Evolutionary conservation across 2,797 vertebrate species (phyloP).

Genomic region (Amphiprion clarkii): DNA sequence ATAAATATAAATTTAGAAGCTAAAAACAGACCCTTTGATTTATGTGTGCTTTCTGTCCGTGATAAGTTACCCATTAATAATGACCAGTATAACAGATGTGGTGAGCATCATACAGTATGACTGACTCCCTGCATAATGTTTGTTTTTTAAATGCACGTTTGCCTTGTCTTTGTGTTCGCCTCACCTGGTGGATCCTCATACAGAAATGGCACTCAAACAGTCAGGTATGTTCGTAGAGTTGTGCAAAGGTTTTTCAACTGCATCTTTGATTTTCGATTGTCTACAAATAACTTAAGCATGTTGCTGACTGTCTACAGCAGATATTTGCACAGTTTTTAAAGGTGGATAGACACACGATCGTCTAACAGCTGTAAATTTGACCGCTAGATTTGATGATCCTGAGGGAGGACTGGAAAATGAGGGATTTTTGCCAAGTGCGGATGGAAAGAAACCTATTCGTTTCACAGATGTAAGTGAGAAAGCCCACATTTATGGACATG

Average conservation of each 20-base stretch:
- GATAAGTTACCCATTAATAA: constrained; percentile 17
- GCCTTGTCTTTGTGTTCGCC: constrained; percentile 74
- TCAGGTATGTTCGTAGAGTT: constrained; percentile 78
- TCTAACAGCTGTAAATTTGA: constrained; percentile 17
- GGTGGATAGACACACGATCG: background rate
- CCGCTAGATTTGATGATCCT: constrained; percentile 88
- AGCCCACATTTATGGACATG: background rate
- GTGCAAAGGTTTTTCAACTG: background rate
- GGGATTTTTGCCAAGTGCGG: constrained; percentile 89
- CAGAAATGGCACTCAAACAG: constrained; percentile 83
- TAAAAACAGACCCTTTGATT: constrained; percentile 15
- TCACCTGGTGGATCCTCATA: constrained; percentile 71
- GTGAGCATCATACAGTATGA: constrained; percentile 36
- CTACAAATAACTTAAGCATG: background rate
- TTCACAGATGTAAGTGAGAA: constrained; percentile 93
- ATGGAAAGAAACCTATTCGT: constrained; percentile 88
- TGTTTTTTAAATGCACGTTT: constrained; percentile 81
- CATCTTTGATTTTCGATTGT: constrained; percentile 4
- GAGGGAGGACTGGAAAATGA: constrained; percentile 86
- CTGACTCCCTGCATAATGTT: constrained; percentile 51
- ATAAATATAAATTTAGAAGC: constrained; percentile 2
- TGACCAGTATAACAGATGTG: constrained; percentile 9
- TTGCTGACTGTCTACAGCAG: background rate
- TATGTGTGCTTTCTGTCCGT: background rate
- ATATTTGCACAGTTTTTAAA: constrained; percentile 14